phyloP scores from a whole-genome alignment of 2,888 invertebrate genomes.

The Petrolisthes cinctipes region DNA sequence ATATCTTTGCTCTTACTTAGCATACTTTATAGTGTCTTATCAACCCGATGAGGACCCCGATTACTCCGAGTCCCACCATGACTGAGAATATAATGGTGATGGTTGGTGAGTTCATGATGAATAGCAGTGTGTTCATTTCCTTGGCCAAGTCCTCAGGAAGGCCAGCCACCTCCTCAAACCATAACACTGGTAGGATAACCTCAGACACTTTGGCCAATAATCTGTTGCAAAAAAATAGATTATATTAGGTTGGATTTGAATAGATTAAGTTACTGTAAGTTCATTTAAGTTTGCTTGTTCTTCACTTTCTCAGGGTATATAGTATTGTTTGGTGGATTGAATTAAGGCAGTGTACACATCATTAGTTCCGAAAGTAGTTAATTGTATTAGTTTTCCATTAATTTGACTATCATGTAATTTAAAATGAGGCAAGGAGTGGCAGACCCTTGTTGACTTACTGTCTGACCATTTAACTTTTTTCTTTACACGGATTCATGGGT shows the following conservation, averaged over 20 bases:
- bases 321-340: background rate
- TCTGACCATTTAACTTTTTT: too few species aligned
- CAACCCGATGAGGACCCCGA: background rate
- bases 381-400: too few species aligned
- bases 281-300: background rate
- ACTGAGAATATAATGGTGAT: conserved; percentile 45
- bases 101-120: conserved; percentile 55
- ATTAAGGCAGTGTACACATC: too few species aligned
- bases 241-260: background rate
- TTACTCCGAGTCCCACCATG: conserved; percentile 35
- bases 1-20: too few species aligned
- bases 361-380: too few species aligned
- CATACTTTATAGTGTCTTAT: background rate
- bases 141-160: conserved; percentile 51
- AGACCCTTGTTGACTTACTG: too few species aligned
- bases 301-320: background rate
- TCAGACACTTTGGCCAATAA: conserved; percentile 37
- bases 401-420: too few species aligned
- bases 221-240: background rate
- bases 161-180: conserved; percentile 63
- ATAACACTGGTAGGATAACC: conserved; percentile 61
- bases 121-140: conserved; percentile 44
- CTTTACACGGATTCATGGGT: too few species aligned
- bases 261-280: background rate
- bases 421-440: too few species aligned